These are phyloP conservation scores for Nymphalis polychloros DNA, from an alignment of 2,888 invertebrate genomes.

Conservation along the genomic window DNA sequence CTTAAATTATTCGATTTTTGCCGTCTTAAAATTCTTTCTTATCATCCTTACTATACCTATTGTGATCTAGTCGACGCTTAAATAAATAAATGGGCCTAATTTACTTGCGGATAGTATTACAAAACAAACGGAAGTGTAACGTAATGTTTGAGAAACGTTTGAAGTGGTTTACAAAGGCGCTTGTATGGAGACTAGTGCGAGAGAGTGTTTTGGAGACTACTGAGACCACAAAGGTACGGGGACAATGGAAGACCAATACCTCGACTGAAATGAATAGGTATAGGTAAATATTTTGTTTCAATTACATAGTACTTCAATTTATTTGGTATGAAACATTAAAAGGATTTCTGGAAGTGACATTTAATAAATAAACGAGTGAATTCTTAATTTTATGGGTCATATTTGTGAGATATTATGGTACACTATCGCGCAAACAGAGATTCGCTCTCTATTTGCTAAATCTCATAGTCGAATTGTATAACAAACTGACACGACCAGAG, in stretches of 20 bases:
- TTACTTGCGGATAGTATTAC: background rate
- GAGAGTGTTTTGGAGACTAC: conserved; percentile 17
- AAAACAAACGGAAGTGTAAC: background rate
- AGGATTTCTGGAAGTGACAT: background rate
- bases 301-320: conserved; percentile 26
- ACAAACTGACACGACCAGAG: no score
- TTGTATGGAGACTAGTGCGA: no score
- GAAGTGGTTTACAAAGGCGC: conserved; percentile 12
- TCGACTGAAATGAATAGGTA: conserved; percentile 19
- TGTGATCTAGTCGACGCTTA: background rate
- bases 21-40: no score
- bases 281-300: conserved; percentile 34
- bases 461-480: no score
- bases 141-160: conserved; percentile 1
- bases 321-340: background rate
- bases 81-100: conserved; percentile 2
- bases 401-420: no score
- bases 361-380: background rate
- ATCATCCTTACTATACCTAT: no score
- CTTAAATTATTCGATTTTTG: no score
- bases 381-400: no score
- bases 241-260: conserved; percentile 27
- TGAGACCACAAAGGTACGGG: conserved; percentile 22
- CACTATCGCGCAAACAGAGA: no score
- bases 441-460: no score